Base-by-base conservation (phyloP, 92 coral and sea anemone genomes). In the Chrysogorgia sp. region DNA sequence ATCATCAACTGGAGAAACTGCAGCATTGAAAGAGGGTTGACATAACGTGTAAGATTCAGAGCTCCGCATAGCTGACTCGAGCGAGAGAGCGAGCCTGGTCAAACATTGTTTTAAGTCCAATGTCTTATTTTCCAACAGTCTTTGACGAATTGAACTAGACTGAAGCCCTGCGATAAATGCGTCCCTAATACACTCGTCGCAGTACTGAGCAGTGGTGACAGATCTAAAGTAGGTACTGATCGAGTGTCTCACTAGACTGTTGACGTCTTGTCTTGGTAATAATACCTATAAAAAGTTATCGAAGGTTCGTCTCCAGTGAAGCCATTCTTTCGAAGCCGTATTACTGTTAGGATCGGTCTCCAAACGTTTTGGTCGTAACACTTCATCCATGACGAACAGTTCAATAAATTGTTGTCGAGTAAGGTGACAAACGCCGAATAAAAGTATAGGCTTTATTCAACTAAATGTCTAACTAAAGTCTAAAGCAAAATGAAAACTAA, bases 371-470 rank as follows among this genome's bases (percentile, higher is more conserved):
- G 76, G 76, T 1, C 76, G 61, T 32, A 69, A 49, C 13, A 69
- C 63, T 71, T 52, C 25, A 69, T 69, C 76, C 81, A 75, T 58
- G 63, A 6, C 24, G 15, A n/a, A n/a, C 50, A 32, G 63, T 37
- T 62, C 61, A 83, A 45, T 83, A 83, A 83, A 83, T 82, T 82
- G 75, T n/a, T n/a, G n/a, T n/a, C n/a, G n/a, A n/a, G n/a, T n/a
- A n/a, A n/a, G n/a, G n/a, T n/a, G n/a, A n/a, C n/a, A n/a, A n/a
- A n/a, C n/a, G n/a, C n/a, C n/a, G n/a, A n/a, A n/a, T n/a, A n/a
- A n/a, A n/a, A n/a, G n/a, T n/a, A n/a, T n/a, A n/a, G n/a, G n/a
- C n/a, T n/a, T n/a, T n/a, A n/a, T n/a, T n/a, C n/a, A n/a, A n/a
- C n/a, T n/a, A n/a, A n/a, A n/a, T n/a, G n/a, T n/a, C n/a, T n/a